Conservation (phyloP, 2,113 vertebrate genomes). For the Mungos mungo region DNA sequence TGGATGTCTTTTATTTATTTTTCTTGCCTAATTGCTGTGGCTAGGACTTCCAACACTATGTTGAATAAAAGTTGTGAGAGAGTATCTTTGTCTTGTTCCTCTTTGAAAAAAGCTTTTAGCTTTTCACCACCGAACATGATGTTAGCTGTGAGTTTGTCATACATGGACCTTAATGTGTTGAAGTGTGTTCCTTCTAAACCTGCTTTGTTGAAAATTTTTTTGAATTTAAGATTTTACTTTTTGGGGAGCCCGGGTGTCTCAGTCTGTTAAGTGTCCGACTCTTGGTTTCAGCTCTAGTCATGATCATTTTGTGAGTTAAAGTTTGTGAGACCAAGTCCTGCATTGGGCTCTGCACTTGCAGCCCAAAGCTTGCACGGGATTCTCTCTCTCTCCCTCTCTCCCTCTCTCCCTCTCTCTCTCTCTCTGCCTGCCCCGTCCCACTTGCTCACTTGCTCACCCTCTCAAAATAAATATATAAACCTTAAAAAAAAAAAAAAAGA, state of each 20-base stretch:
- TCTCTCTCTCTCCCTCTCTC: too few species aligned
- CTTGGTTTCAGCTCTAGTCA: too few species aligned
- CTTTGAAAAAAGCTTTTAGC: neutral
- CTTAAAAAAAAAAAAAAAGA: neutral
- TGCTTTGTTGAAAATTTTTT: neutral
- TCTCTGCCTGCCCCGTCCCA: fast-evolving
- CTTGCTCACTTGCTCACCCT: fast-evolving
- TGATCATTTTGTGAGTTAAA: too few species aligned
- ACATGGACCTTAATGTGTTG: neutral
- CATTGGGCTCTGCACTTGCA: too few species aligned
- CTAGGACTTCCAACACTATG: neutral
- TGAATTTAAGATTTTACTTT: neutral
- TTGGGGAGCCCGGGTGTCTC: neutral
- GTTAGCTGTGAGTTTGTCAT: neutral
- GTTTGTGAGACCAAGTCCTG: too few species aligned
- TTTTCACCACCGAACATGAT: neutral
- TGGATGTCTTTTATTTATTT: neutral
- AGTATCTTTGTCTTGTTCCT: neutral
- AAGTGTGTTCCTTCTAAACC: neutral
- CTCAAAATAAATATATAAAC: too few species aligned
- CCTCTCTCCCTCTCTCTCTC: fast-evolving
- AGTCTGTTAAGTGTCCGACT: too few species aligned
- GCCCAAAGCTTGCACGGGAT: too few species aligned
- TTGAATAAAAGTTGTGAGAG: neutral
- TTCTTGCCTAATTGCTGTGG: neutral